Percentiles rank a stretch among this genome's conserved stretches.
Evolutionary conservation across 1,140 invertebrate genomes (phyloP).

Genomic region (Panagrolaimus sp.): DNA sequence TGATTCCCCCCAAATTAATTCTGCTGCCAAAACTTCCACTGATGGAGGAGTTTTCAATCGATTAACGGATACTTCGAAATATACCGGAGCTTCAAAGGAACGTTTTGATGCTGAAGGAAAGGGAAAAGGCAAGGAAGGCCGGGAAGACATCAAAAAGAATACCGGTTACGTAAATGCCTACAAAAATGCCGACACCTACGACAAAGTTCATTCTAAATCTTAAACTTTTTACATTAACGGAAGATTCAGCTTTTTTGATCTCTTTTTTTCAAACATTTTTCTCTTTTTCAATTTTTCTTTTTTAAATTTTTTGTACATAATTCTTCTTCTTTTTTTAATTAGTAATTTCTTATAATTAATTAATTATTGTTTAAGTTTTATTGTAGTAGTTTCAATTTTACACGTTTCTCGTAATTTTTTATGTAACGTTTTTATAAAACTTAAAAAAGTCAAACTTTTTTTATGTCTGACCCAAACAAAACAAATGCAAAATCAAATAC

Average conservation of each 20-base stretch:
- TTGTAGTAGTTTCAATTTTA: not conserved
- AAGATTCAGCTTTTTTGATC: not conserved
- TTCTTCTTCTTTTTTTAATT: not conserved
- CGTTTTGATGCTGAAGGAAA: constrained; percentile 63
- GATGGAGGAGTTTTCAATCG: constrained; percentile 50
- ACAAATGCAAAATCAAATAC: too few relatives aligned
- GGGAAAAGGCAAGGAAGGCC: constrained; percentile 62
- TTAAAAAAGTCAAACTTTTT: too few relatives aligned
- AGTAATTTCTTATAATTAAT: not conserved
- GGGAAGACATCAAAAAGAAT: constrained; percentile 59
- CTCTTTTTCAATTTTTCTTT: constrained; percentile 6
- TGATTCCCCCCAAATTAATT: constrained; percentile 50
- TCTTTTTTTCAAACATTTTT: not conserved
- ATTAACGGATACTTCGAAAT: constrained; percentile 60
- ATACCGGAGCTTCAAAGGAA: constrained; percentile 65
- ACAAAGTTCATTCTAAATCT: constrained; percentile 45
- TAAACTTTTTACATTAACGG: not conserved
- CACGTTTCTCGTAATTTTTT: too few relatives aligned
- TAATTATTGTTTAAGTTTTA: not conserved
- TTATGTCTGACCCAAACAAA: too few relatives aligned
- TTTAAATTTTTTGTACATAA: constrained; percentile 1
- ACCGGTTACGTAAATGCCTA: constrained; percentile 64
- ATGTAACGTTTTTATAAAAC: too few relatives aligned
- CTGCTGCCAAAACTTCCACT: constrained; percentile 49
- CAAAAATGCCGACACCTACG: constrained; percentile 62